These are phyloP conservation scores for Zalophus californianus DNA, from an alignment of 2,797 vertebrate genomes.

Conservation along the genomic window DNA sequence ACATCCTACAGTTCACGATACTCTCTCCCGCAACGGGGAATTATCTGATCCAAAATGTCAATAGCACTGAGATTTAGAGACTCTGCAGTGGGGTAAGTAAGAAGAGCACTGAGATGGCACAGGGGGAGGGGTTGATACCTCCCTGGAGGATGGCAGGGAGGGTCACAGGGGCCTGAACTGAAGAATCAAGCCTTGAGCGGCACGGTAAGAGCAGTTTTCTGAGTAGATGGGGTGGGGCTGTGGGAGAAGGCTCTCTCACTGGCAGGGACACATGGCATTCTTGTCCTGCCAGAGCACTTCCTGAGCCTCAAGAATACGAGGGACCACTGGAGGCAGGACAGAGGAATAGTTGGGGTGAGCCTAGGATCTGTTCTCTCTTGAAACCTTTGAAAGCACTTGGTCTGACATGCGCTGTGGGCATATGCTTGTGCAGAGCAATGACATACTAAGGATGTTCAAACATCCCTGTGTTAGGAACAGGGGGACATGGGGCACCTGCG, in stretches of 20 bases:
- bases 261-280: rapidly evolving
- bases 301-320: not conserved
- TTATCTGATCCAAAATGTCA: not conserved
- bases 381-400: not conserved
- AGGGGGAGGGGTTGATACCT: not conserved
- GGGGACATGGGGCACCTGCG: rapidly evolving
- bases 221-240: rapidly evolving
- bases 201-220: not conserved
- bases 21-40: not conserved
- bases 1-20: not conserved
- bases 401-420: too few species aligned
- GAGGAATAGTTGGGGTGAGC: not conserved
- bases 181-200: not conserved
- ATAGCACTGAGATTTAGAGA: not conserved
- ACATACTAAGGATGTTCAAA: not conserved
- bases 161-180: not conserved
- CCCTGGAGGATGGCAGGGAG: too few species aligned
- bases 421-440: not conserved
- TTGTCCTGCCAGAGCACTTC: not conserved
- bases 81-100: not conserved
- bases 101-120: too few species aligned
- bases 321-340: not conserved
- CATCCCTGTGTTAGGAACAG: not conserved
- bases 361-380: not conserved
- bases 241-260: rapidly evolving